Evolutionary conservation across 2,113 vertebrate species (phyloP).

Genomic region (Trogon surrucura): DNA sequence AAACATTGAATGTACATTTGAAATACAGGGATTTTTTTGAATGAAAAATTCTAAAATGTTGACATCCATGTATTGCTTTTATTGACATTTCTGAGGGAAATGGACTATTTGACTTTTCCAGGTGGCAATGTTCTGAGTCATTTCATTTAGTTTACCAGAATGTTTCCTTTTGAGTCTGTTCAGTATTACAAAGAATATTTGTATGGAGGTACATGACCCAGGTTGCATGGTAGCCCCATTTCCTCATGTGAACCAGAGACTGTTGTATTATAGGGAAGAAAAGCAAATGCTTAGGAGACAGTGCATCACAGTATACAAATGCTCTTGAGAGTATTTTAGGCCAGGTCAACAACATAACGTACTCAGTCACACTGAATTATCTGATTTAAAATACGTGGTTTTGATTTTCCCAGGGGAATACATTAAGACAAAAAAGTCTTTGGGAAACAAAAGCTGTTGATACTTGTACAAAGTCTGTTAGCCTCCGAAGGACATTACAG

Average conservation of each 20-base stretch:
- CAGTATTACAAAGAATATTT: constrained; percentile 3
- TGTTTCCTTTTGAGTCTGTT: neutral
- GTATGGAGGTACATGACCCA: neutral
- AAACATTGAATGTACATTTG: neutral
- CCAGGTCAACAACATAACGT: neutral
- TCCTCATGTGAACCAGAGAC: neutral
- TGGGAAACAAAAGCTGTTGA: neutral
- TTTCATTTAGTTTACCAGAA: neutral
- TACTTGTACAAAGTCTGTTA: neutral
- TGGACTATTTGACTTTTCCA: neutral
- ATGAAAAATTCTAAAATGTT: neutral
- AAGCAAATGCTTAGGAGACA: neutral
- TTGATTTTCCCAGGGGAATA: constrained; percentile 1
- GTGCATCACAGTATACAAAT: constrained; percentile 2
- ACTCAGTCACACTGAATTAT: neutral
- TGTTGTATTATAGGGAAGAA: neutral
- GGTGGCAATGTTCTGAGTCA: neutral
- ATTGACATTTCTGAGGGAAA: neutral
- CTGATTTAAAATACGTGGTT: neutral
- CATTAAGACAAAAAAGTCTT: neutral
- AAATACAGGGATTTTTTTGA: neutral
- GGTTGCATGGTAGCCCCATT: neutral
- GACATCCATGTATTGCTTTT: neutral
- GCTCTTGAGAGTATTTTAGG: constrained; percentile 2
- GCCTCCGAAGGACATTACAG: neutral